Conservation (phyloP, 2,888 invertebrate species). For the Agrilus cyanescens region DNA sequence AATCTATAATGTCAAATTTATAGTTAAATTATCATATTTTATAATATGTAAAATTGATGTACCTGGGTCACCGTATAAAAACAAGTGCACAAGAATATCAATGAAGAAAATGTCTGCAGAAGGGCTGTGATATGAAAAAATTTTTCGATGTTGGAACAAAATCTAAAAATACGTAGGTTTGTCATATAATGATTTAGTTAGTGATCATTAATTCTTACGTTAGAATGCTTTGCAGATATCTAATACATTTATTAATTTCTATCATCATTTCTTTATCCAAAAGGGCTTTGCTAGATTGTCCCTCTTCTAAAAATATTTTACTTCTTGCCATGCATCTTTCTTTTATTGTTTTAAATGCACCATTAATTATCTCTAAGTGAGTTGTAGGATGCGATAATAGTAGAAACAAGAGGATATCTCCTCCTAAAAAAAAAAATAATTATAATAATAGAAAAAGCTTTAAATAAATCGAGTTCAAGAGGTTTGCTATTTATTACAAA, state of each 20-base stretch:
- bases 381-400: conserved; percentile 19
- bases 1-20: too few relatives aligned
- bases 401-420: conserved; percentile 21
- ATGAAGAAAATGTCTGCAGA: conserved; percentile 20
- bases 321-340: conserved; percentile 16
- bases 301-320: conserved; percentile 4
- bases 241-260: conserved; percentile 18
- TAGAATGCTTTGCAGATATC: conserved; percentile 20
- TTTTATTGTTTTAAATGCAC: conserved; percentile 20
- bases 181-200: neutral
- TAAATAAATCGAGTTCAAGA: too few relatives aligned
- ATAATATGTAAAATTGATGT: conserved; percentile 5
- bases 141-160: conserved; percentile 18
- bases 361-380: conserved; percentile 20
- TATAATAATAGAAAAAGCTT: too few relatives aligned
- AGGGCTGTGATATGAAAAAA: conserved; percentile 19
- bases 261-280: conserved; percentile 16
- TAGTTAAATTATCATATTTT: too few relatives aligned
- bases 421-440: conserved; percentile 12
- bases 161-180: conserved; percentile 13
- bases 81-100: conserved; percentile 22
- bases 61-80: conserved; percentile 21
- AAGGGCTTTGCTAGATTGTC: conserved; percentile 9
- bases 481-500: too few relatives aligned
- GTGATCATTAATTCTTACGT: conserved; percentile 9